Conservation (phyloP, 2,113 vertebrate genomes). For the Orycteropus afer region DNA sequence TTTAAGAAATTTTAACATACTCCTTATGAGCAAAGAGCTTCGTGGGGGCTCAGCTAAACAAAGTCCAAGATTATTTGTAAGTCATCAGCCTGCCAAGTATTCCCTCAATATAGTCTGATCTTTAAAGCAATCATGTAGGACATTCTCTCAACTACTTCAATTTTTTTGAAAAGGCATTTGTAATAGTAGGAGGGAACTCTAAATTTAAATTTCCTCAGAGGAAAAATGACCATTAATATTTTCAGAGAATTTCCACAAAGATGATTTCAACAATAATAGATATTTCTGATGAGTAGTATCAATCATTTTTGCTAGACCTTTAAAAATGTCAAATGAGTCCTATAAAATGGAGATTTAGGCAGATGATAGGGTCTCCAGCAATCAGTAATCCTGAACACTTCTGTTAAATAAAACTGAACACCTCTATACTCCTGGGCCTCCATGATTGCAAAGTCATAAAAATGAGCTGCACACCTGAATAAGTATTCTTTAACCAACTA, state of each 20-base stretch:
- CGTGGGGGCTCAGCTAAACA: neutral
- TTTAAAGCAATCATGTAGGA: conserved; percentile 50
- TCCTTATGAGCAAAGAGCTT: neutral
- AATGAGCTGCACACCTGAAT: conserved; percentile 39
- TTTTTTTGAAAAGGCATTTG: conserved; percentile 31
- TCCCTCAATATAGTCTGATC: conserved; percentile 2
- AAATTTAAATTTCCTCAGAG: conserved; percentile 31
- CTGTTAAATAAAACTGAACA: conserved; percentile 27
- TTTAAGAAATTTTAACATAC: conserved; percentile 38
- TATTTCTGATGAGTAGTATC: conserved; percentile 39
- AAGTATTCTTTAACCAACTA: conserved; percentile 31
- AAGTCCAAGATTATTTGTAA: neutral
- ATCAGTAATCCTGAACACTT: conserved; percentile 20
- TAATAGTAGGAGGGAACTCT: neutral
- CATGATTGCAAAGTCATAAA: conserved; percentile 43
- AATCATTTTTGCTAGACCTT: conserved; percentile 50
- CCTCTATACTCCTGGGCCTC: neutral
- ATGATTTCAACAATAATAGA: conserved; percentile 47
- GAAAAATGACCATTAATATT: conserved; percentile 53
- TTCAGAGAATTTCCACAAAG: conserved; percentile 60
- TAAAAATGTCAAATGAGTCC: conserved; percentile 1
- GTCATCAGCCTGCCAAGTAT: conserved; percentile 32
- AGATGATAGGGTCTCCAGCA: neutral
- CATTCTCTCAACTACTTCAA: conserved; percentile 11
- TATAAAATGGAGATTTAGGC: conserved; percentile 24